Base-by-base conservation (phyloP, 2,113 vertebrate species). In the Glareola pratincola region DNA sequence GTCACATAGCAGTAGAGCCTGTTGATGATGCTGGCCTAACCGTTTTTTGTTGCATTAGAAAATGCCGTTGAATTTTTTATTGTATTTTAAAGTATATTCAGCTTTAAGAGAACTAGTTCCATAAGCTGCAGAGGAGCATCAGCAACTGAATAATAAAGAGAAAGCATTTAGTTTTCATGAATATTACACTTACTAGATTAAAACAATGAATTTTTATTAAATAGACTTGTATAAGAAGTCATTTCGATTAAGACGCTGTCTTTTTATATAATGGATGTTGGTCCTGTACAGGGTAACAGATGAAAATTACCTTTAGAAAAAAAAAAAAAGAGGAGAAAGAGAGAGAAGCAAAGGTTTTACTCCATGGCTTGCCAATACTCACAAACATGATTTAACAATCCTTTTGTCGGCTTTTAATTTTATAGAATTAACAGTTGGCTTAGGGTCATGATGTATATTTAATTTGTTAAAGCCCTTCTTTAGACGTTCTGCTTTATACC, bases 191-290 rank as follows among this genome's bases (percentile, higher is more conserved):
- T 96, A 91, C 84, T 97, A 92, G 92, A 97, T 97, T 96, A 96
- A 97, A 98, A 95, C 94, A 96, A 95, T 96, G 95, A 95, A 85
- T 98, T 96, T 97, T 96, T 94, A 97, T 97, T 97, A 97, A 98
- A 97, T 94, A 95, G 93, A 96, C 94, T 97, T 97, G 90, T 97
- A 83, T 92, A 96, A 95, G 96, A 97, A 97, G 94, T 97, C 53
- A 96, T 96, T 98, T 97, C 41, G 72, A 89, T 97, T 96, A 95
- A 60, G 64, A 95, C 5, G 19, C 89, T 94, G 74, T 97, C 95
- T 96, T 94, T 92, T 93, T 73, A 13, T 96, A 45, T 89, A 92
- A 97, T 95, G 94, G 85, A 91, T 97, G 94, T 94, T 96, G 93
- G 59, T 94, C 91, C 83, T 47, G 63, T 90, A 92, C 76, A 91